phyloP scores from a whole-genome alignment of 53 echinoderm and acorn worm species.

The Hippasteria phrygiana region DNA sequence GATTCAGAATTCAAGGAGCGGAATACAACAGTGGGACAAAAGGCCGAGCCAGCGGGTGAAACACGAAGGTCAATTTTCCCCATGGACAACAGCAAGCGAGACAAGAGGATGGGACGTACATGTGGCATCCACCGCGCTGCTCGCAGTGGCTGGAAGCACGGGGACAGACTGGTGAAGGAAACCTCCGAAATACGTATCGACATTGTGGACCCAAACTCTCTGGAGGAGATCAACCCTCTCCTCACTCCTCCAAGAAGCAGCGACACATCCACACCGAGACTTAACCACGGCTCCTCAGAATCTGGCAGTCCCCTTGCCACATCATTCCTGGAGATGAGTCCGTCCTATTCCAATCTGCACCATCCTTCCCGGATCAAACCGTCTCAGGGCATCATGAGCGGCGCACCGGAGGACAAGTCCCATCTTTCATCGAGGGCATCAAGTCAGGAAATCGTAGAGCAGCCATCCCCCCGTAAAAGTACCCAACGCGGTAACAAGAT shows the following conservation, averaged over 20 bases:
- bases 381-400: neutral
- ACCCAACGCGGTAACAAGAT: neutral
- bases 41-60: neutral
- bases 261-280: conserved; percentile 36
- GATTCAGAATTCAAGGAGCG: conserved; percentile 1
- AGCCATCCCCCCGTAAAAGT: neutral
- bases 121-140: neutral
- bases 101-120: conserved; percentile 13
- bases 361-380: neutral
- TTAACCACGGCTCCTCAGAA: conserved; percentile 40
- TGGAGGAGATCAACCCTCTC: conserved; percentile 51
- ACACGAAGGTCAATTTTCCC: conserved; percentile 45
- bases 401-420: conserved; percentile 10
- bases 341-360: conserved; percentile 13
- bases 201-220: conserved; percentile 37
- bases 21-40: neutral
- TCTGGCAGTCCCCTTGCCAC: conserved; percentile 31
- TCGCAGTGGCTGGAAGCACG: conserved; percentile 22
- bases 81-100: conserved; percentile 33
- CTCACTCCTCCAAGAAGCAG: conserved; percentile 51
- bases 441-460: neutral
- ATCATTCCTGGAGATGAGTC: conserved; percentile 36
- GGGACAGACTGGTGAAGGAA: conserved; percentile 48
- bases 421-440: neutral
- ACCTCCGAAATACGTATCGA: conserved; percentile 46